Percentiles rank a stretch among this genome's conserved stretches.
phyloP scores from a whole-genome alignment of 2,888 invertebrate genomes.

The Gisinianus flammeolus region DNA sequence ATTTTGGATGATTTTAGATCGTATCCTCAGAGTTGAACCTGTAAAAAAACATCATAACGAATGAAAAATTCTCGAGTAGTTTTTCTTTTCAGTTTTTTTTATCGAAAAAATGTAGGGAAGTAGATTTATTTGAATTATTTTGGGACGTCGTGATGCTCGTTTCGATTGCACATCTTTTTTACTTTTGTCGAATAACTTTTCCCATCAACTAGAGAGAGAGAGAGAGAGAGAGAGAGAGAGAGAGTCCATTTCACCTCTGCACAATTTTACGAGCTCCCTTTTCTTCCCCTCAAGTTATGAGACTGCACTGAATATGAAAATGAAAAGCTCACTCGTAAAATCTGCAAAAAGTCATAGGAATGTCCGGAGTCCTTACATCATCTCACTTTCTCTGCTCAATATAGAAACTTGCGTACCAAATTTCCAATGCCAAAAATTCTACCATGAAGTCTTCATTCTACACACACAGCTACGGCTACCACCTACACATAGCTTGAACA shows the following conservation, averaged over 20 bases:
- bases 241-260: slow-evolving; percentile 11
- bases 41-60: too few relatives aligned
- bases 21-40: too few relatives aligned
- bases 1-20: too few relatives aligned
- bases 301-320: slow-evolving; percentile 7
- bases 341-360: slow-evolving; percentile 1
- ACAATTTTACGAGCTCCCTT: slow-evolving; percentile 24
- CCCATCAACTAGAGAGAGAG: slow-evolving; percentile 31
- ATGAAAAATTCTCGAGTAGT: too few relatives aligned
- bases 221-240: too few relatives aligned
- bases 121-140: too few relatives aligned
- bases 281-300: slow-evolving; percentile 28
- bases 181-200: slow-evolving; percentile 23
- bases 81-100: too few relatives aligned
- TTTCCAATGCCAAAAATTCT: neutral
- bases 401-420: too few relatives aligned
- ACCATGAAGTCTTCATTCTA: neutral
- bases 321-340: slow-evolving; percentile 14
- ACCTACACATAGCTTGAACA: neutral
- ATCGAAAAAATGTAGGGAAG: too few relatives aligned
- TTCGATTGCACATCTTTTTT: neutral
- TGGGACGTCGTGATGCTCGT: neutral
- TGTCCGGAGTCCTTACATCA: neutral
- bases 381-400: neutral
- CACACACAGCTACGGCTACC: neutral